Percentiles rank a stretch among this genome's conserved stretches.
phyloP scores from a whole-genome alignment of 1,140 invertebrate species.

The Rhopalosiphum padi region DNA sequence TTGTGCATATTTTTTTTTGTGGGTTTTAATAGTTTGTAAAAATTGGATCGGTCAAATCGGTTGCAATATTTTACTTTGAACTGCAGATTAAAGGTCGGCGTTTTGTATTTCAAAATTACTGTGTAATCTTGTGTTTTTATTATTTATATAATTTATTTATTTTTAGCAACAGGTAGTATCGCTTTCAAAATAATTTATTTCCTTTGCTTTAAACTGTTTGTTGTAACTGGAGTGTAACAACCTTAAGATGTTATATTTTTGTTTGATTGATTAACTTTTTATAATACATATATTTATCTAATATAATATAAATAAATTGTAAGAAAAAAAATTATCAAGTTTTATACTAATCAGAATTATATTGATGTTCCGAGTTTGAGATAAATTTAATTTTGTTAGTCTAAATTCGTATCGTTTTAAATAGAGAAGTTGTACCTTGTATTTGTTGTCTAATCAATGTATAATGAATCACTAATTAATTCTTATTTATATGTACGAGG shows the following conservation, averaged over 20 bases:
- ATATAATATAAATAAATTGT: neutral
- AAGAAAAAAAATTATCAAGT: neutral
- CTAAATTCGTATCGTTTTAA: neutral
- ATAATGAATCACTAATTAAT: neutral
- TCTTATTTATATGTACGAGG: neutral
- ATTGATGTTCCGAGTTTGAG: neutral
- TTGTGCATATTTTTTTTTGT: neutral
- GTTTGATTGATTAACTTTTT: neutral
- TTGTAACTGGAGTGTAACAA: neutral
- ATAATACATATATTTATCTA: neutral
- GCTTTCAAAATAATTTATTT: neutral
- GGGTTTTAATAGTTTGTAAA: neutral
- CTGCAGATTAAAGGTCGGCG: neutral
- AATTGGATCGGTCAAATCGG: neutral
- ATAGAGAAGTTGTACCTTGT: neutral
- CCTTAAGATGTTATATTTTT: neutral
- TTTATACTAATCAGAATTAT: neutral
- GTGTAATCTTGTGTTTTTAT: neutral
- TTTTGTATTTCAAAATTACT: neutral
- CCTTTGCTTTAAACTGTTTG: neutral
- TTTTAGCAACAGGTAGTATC: neutral
- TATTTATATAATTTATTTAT: neutral
- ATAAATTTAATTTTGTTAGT: neutral
- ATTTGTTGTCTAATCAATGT: neutral
- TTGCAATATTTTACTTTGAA: neutral